phyloP scores from a whole-genome alignment of 2,797 vertebrate species.

The Triplophysa bombifrons region DNA sequence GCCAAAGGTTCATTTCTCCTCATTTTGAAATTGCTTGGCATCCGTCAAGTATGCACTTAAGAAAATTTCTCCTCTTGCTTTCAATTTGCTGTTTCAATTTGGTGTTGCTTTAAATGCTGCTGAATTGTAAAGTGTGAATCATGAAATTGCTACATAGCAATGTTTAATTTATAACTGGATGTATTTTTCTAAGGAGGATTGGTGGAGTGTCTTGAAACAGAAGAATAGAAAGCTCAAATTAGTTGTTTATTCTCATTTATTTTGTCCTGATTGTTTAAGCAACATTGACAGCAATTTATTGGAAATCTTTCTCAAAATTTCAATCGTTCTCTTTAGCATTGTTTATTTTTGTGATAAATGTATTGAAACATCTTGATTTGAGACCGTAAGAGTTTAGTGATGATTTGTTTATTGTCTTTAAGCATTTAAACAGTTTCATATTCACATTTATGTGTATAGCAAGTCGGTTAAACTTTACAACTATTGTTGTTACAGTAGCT shows the following conservation, averaged over 20 bases:
- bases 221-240: not conserved
- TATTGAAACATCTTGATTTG: not conserved
- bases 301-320: not conserved
- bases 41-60: conserved; percentile 10
- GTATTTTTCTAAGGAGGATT: not conserved
- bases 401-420: not conserved
- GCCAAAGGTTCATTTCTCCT: not conserved
- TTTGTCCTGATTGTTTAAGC: not conserved
- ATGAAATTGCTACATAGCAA: not conserved
- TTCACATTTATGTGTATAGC: too few species aligned
- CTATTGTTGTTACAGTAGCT: too few species aligned
- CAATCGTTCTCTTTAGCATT: not conserved
- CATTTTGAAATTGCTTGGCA: conserved; percentile 12
- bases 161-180: not conserved
- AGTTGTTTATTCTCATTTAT: not conserved
- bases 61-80: conserved; percentile 2
- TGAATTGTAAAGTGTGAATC: not conserved
- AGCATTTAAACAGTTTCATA: too few species aligned
- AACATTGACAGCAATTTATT: not conserved
- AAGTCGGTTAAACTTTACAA: too few species aligned
- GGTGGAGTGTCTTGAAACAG: not conserved
- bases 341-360: not conserved
- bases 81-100: not conserved
- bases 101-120: not conserved
- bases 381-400: not conserved